These are phyloP conservation scores for Larimichthys crocea DNA, from an alignment of 2,113 vertebrate genomes.

Conservation along the genomic window DNA sequence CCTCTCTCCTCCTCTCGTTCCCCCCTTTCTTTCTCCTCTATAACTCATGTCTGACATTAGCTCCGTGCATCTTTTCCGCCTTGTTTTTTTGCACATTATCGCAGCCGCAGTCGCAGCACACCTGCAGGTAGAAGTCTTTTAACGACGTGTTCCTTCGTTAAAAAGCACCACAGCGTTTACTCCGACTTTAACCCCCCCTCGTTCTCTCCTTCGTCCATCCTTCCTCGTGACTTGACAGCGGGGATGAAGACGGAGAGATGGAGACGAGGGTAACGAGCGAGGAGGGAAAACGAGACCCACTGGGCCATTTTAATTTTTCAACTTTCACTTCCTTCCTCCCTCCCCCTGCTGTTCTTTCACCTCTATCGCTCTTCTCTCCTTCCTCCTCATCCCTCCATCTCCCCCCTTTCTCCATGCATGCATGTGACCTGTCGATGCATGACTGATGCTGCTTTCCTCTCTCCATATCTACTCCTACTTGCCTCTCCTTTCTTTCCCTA, in stretches of 20 bases:
- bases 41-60: constrained; percentile 22
- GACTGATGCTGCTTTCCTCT: constrained; percentile 37
- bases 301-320: constrained; percentile 36
- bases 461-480: neutral
- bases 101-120: neutral
- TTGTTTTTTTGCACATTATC: neutral
- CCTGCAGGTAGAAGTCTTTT: neutral
- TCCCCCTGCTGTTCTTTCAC: constrained; percentile 9
- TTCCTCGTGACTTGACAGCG: constrained; percentile 9
- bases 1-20: constrained; percentile 17
- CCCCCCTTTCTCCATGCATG: neutral
- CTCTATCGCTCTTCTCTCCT: constrained; percentile 15
- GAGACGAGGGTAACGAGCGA: constrained; percentile 7
- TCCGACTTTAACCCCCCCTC: neutral
- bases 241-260: neutral
- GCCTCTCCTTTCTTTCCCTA: neutral
- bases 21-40: constrained; percentile 7
- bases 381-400: neutral
- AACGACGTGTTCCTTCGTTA: neutral
- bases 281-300: constrained; percentile 8
- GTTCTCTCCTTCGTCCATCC: neutral
- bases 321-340: constrained; percentile 13
- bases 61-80: constrained; percentile 13
- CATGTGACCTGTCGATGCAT: constrained; percentile 25
- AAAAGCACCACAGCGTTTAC: neutral